Evolutionary conservation across 2,797 vertebrate species (phyloP).

Genomic region (Scyliorhinus canicula): DNA sequence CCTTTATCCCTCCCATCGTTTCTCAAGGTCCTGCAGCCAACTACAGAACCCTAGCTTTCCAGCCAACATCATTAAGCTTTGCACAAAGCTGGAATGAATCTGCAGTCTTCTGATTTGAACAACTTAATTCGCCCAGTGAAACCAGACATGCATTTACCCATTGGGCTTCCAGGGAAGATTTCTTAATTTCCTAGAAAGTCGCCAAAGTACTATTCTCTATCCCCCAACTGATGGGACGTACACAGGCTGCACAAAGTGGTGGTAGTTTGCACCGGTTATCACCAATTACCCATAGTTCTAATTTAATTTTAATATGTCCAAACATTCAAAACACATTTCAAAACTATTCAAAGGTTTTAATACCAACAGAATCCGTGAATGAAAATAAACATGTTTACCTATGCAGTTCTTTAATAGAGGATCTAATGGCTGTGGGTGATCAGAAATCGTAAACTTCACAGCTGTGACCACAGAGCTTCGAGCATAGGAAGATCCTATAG

Average conservation of each 20-base stretch:
- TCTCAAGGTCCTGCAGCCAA: neutral
- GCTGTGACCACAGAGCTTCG: slow-evolving; percentile 95
- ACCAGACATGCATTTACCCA: neutral
- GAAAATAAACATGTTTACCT: slow-evolving; percentile 58
- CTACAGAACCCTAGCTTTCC: neutral
- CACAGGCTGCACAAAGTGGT: neutral
- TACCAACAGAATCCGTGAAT: neutral
- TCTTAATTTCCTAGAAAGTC: neutral
- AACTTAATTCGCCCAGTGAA: neutral
- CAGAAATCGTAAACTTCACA: slow-evolving; percentile 97
- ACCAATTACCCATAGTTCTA: neutral
- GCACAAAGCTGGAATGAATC: neutral
- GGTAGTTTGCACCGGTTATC: neutral
- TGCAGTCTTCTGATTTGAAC: neutral
- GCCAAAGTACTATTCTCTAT: neutral
- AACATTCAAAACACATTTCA: neutral
- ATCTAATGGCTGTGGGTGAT: slow-evolving; percentile 93
- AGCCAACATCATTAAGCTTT: neutral
- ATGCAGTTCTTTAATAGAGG: slow-evolving; percentile 96
- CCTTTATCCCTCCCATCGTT: neutral
- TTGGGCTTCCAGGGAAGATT: no score
- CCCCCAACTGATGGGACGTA: neutral
- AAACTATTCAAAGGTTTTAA: neutral
- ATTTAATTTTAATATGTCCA: neutral
- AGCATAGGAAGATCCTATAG: slow-evolving; percentile 85